A percentile compares a stretch with the other conserved stretches of the same genome.
Evolutionary conservation across 2,113 vertebrate genomes (phyloP).

Genomic region (Talpa occidentalis): DNA sequence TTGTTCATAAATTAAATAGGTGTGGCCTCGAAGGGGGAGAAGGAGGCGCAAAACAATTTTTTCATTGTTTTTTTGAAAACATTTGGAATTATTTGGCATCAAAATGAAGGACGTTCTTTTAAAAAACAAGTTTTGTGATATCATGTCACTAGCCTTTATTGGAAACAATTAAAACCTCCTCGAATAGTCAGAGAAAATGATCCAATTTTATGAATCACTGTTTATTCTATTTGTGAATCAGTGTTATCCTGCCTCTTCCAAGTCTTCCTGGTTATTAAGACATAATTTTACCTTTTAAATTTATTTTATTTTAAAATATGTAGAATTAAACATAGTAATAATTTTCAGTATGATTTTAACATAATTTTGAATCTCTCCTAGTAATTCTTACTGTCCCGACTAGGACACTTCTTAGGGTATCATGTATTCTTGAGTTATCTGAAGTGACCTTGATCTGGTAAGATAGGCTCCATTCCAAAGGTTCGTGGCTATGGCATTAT

Average conservation of each 20-base stretch:
- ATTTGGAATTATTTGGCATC: conserved; percentile 6
- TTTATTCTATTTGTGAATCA: background rate
- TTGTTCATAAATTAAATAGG: conserved; percentile 33
- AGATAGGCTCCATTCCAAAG: background rate
- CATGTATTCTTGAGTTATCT: background rate
- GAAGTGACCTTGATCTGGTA: background rate
- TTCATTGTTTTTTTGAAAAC: background rate
- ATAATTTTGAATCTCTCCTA: background rate
- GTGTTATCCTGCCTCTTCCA: background rate
- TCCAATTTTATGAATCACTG: background rate
- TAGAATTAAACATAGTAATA: background rate
- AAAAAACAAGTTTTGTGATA: conserved; percentile 17
- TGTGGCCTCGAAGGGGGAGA: background rate
- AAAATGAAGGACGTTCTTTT: conserved; percentile 44
- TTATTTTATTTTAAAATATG: conserved; percentile 29
- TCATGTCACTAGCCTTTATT: background rate
- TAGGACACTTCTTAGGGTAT: background rate
- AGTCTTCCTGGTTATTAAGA: background rate
- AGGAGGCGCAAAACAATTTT: no score
- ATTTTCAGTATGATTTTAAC: conserved; percentile 5
- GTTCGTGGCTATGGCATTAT: background rate
- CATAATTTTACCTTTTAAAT: background rate
- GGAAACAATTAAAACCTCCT: background rate
- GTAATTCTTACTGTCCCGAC: background rate
- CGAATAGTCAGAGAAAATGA: background rate